These are phyloP conservation scores for Clarias pachynema DNA, from an alignment of 2,797 vertebrate genomes.

Conservation along the genomic window DNA sequence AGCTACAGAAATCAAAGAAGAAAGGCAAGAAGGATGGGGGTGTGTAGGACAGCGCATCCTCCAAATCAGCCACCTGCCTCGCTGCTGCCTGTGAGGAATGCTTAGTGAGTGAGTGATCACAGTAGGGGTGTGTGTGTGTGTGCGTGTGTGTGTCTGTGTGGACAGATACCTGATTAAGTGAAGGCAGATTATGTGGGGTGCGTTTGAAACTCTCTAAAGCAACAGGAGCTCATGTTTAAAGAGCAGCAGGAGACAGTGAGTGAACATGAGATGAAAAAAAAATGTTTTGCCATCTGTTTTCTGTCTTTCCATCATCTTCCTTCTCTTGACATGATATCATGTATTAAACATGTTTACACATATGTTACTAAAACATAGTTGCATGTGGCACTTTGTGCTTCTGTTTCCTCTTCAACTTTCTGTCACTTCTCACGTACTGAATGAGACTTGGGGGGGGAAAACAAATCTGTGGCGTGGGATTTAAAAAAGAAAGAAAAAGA, in stretches of 20 bases:
- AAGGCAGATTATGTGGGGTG: slow-evolving; percentile 34
- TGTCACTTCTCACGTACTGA: neutral
- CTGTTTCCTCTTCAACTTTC: slow-evolving; percentile 14
- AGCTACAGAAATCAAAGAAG: slow-evolving; percentile 78
- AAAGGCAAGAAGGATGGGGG: slow-evolving; percentile 51
- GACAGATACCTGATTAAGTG: slow-evolving; percentile 45
- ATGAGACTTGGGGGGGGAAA: neutral
- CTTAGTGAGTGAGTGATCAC: slow-evolving; percentile 46
- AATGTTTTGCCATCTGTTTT: slow-evolving; percentile 30
- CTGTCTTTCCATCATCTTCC: slow-evolving; percentile 13
- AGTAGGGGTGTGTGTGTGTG: slow-evolving; percentile 29
- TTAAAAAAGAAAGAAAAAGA: neutral
- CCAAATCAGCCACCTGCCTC: slow-evolving; percentile 31
- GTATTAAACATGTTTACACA: slow-evolving; percentile 36
- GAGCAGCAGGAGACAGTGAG: slow-evolving; percentile 38
- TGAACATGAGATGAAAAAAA: slow-evolving; percentile 22
- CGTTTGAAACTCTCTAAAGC: slow-evolving; percentile 37
- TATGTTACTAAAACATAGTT: slow-evolving; percentile 13
- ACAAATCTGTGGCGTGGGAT: neutral
- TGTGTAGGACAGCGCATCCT: slow-evolving; percentile 30
- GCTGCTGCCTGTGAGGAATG: slow-evolving; percentile 42
- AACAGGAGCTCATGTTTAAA: slow-evolving; percentile 51
- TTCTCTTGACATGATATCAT: slow-evolving; percentile 10
- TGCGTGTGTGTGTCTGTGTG: slow-evolving; percentile 14
- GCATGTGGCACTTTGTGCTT: neutral